phyloP scores from a whole-genome alignment of 2,888 invertebrate genomes.

The Athalia rosae region DNA sequence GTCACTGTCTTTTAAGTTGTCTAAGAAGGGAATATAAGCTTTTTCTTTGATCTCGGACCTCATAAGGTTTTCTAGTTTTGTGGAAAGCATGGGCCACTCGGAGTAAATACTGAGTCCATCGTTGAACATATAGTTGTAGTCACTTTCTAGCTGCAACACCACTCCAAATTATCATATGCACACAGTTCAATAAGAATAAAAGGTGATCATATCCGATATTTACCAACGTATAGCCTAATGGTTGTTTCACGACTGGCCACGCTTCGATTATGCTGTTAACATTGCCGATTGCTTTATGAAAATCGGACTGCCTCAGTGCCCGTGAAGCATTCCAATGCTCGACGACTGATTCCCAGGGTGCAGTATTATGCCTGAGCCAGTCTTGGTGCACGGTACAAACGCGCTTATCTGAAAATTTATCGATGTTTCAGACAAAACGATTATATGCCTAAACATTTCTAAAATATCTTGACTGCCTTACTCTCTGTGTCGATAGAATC shows the following conservation, averaged over 20 bases:
- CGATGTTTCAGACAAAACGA: background rate
- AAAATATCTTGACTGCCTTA: too few relatives aligned
- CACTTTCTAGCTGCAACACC: conserved; percentile 37
- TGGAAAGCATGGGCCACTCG: conserved; percentile 45
- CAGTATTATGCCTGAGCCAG: conserved; percentile 47
- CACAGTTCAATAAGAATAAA: conserved; percentile 3
- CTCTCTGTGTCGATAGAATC: too few relatives aligned
- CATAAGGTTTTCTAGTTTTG: conserved; percentile 28
- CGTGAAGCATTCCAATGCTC: conserved; percentile 38
- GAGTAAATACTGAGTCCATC: conserved; percentile 36
- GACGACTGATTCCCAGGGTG: conserved; percentile 40
- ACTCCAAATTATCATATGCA: background rate
- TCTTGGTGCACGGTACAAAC: conserved; percentile 2
- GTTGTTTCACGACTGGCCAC: conserved; percentile 32
- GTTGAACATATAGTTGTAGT: conserved; percentile 30
- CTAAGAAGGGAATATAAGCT: too few relatives aligned
- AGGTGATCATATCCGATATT: background rate
- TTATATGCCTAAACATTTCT: too few relatives aligned
- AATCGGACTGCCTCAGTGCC: conserved; percentile 8
- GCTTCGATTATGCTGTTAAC: conserved; percentile 35
- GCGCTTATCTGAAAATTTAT: background rate
- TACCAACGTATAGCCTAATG: conserved; percentile 45
- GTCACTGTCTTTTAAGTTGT: too few relatives aligned
- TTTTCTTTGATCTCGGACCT: background rate
- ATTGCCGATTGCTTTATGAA: conserved; percentile 30